Conservation (phyloP, 53 echinoderm and acorn worm genomes). For the Holothuria scabra region DNA sequence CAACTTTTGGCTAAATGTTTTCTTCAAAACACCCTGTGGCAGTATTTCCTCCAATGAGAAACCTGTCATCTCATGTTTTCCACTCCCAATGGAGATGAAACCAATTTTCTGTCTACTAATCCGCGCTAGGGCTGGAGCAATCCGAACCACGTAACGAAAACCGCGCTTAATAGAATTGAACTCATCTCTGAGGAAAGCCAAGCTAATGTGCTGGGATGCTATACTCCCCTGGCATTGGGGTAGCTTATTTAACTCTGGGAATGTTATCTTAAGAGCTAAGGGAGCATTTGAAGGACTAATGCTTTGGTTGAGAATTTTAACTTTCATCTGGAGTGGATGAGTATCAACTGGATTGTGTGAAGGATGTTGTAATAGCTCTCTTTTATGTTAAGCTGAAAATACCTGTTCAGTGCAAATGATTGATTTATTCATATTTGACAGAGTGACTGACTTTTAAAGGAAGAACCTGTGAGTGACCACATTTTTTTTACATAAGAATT, state of each 20-base stretch:
- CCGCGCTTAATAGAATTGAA: slow-evolving; percentile 4
- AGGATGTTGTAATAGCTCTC: no score
- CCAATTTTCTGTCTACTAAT: slow-evolving; percentile 4
- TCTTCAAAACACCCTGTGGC: slow-evolving; percentile 11
- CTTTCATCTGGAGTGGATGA: slow-evolving; percentile 20
- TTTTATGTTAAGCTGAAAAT: no score
- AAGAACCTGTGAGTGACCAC: no score
- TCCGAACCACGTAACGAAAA: slow-evolving; percentile 1
- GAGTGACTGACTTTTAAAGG: no score
- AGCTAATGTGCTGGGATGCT: background rate
- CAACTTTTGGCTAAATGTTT: no score
- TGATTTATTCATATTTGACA: no score
- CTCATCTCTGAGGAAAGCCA: background rate
- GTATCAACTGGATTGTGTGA: no score
- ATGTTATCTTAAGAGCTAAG: slow-evolving; percentile 11
- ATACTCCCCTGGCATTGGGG: background rate
- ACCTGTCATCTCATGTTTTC: slow-evolving; percentile 21
- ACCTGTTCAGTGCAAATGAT: no score
- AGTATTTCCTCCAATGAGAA: slow-evolving; percentile 31
- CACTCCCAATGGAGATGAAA: slow-evolving; percentile 3
- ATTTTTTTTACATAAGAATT: no score
- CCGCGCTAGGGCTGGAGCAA: background rate
- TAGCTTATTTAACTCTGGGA: slow-evolving; percentile 27
- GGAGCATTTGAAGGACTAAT: no score
- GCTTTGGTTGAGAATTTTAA: no score